phyloP scores from a whole-genome alignment of 2,888 invertebrate species.

The Oligia fasciuncula region DNA sequence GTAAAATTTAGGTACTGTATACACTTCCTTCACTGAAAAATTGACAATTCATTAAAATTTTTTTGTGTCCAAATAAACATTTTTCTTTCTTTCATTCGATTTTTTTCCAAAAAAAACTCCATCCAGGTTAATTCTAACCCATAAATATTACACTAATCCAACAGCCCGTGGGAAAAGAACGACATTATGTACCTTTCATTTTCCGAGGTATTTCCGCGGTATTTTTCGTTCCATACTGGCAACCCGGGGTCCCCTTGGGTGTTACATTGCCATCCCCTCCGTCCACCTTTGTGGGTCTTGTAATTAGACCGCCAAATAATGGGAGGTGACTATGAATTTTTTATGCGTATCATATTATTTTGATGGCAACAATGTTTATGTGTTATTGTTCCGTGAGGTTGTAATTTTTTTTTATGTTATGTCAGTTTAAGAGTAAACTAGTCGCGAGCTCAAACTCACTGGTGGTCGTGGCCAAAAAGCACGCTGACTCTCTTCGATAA shows the following conservation, averaged over 20 bases:
- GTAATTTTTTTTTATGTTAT: slow-evolving; percentile 27
- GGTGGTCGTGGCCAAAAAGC: no score
- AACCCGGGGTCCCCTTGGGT: slow-evolving; percentile 53
- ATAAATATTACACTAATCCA: slow-evolving; percentile 31
- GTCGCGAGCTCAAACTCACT: no score
- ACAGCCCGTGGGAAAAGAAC: slow-evolving; percentile 10
- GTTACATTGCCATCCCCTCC: slow-evolving; percentile 36
- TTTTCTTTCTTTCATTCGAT: no score
- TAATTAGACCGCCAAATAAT: slow-evolving; percentile 65
- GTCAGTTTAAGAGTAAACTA: not conserved
- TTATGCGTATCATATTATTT: slow-evolving; percentile 59
- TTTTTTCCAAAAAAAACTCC: not conserved
- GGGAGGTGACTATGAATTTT: slow-evolving; percentile 62
- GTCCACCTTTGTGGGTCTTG: slow-evolving; percentile 55
- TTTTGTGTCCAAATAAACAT: no score
- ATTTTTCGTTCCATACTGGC: slow-evolving; percentile 41
- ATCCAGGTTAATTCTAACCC: slow-evolving; percentile 4
- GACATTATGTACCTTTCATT: slow-evolving; percentile 40
- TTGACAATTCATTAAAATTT: no score
- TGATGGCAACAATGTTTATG: slow-evolving; percentile 29
- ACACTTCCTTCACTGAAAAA: not conserved
- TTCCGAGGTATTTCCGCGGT: slow-evolving; percentile 34
- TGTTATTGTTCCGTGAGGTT: slow-evolving; percentile 5
- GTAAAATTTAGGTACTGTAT: no score
- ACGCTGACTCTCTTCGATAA: no score